These are phyloP conservation scores for Epistrophe grossulariae DNA, from an alignment of 2,888 invertebrate species.

Conservation along the genomic window DNA sequence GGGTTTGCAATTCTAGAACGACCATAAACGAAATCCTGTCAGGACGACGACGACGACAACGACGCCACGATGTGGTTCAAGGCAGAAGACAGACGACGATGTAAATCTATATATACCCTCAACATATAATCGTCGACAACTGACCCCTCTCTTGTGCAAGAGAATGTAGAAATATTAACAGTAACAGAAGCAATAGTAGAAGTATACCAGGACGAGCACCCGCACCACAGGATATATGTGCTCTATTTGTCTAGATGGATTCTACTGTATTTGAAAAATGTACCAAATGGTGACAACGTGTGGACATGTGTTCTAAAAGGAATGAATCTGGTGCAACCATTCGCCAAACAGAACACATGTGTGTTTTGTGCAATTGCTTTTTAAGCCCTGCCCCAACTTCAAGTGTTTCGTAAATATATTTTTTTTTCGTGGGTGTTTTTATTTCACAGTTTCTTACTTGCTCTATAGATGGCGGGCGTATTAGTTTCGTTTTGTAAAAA, in stretches of 20 bases:
- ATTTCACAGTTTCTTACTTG: neutral
- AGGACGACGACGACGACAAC: neutral
- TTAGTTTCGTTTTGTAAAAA: too few species aligned
- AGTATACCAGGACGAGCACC: neutral
- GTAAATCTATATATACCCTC: neutral
- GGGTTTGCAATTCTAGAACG: neutral
- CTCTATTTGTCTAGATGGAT: constrained; percentile 44
- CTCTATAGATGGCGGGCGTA: too few species aligned
- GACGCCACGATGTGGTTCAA: neutral
- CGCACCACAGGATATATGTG: constrained; percentile 13
- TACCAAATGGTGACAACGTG: constrained; percentile 58
- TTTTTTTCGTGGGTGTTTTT: constrained; percentile 30
- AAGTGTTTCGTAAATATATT: constrained; percentile 35
- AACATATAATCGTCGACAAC: neutral
- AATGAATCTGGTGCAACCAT: constrained; percentile 45
- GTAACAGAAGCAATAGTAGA: neutral
- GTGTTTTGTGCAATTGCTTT: constrained; percentile 45
- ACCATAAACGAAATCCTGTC: constrained; percentile 12
- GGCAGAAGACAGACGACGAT: neutral
- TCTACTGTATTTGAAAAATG: constrained; percentile 38
- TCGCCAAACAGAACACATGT: constrained; percentile 4
- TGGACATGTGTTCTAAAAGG: constrained; percentile 50
- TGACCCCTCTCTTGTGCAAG: neutral
- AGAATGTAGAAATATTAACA: constrained; percentile 1
- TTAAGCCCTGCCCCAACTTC: neutral